Evolutionary conservation across 2,888 invertebrate genomes (phyloP), one percentile per base, ranked within the genome.

Genomic region (Hydroisotoma schaefferi): DNA sequence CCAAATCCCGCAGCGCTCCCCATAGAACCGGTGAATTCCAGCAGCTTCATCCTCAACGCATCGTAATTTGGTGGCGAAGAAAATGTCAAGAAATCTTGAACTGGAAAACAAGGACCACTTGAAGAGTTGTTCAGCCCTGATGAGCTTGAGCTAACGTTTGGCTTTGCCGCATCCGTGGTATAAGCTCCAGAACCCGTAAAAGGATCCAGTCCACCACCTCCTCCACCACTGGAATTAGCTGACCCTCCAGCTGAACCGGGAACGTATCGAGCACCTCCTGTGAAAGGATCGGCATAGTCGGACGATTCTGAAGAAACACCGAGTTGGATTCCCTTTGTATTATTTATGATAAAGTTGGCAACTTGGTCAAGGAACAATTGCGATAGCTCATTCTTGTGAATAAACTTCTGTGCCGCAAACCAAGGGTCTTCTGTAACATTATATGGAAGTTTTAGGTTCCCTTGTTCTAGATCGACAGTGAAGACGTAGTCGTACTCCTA

Each of bases 401-500:
- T 87, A 76, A 98, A 98, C 27, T 84, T 81, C 76, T 97, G 92
- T 0, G 98, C 95, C 0, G 88, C 89, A 54, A 83, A 81, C 87
- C 93, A 97, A 0, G 95, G 94, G 78, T 98, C 94, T 70, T 98
- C 91, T 22, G 83, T 85, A 61, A 82, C 83, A 77, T 98, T 94
- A 76, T 87, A 98, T 0, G 95, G 94, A 67, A 98, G 80, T 76
- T 97, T 94, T 20, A 95, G 80, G 0, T 92, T 85, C 0, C 91
- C 90, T 49, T 85, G 84, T 1, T 89, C 91, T 57, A 97, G 87
- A 74, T 95, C 95, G n/a, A 98, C 92, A 68, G 85, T 87, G 77
- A 98, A 97, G 27, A 97, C 94, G 78, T 85, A 95, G 79, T 98
- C 98, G 75, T 94, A 98, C 74, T 91, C 88, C 81, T 68, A 46